Evolutionary conservation across 1,140 invertebrate genomes (phyloP).

Genomic region (Drosophila bocqueti): DNA sequence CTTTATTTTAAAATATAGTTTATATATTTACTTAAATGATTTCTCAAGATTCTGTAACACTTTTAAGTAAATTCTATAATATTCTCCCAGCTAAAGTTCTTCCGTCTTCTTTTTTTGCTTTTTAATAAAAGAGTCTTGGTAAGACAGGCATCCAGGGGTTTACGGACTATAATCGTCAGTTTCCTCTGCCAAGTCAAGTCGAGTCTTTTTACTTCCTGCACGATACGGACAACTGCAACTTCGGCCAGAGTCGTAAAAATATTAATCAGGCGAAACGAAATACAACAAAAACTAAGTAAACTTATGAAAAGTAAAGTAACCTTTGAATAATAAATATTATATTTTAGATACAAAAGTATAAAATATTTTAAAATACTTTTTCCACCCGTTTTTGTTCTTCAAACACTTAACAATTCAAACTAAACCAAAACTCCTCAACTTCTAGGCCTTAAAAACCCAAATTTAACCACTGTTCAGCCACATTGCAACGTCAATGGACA

Average conservation of each 20-base stretch:
- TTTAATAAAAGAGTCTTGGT: neutral
- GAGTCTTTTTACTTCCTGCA: constrained; percentile 75
- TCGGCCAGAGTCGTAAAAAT: neutral
- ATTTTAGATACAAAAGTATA: neutral
- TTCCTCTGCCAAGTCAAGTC: constrained; percentile 75
- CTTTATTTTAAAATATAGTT: neutral
- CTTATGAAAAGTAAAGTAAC: neutral
- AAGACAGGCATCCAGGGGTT: constrained; percentile 43
- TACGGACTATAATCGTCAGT: constrained; percentile 72
- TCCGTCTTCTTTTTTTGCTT: constrained; percentile 21
- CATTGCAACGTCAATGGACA: constrained; percentile 21
- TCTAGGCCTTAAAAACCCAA: neutral
- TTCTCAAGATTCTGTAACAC: neutral
- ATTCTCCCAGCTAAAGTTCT: constrained; percentile 34
- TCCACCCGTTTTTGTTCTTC: neutral
- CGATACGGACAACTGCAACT: constrained; percentile 44
- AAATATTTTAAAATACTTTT: neutral
- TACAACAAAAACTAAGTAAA: neutral
- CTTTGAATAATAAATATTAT: neutral
- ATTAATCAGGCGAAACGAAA: constrained; percentile 10
- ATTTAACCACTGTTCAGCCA: constrained; percentile 15
- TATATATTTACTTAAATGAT: neutral
- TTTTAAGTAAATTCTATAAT: neutral
- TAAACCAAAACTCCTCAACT: neutral
- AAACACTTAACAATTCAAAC: no score